phyloP scores from a whole-genome alignment of 1,140 invertebrate genomes.

The Capitella teleta region DNA sequence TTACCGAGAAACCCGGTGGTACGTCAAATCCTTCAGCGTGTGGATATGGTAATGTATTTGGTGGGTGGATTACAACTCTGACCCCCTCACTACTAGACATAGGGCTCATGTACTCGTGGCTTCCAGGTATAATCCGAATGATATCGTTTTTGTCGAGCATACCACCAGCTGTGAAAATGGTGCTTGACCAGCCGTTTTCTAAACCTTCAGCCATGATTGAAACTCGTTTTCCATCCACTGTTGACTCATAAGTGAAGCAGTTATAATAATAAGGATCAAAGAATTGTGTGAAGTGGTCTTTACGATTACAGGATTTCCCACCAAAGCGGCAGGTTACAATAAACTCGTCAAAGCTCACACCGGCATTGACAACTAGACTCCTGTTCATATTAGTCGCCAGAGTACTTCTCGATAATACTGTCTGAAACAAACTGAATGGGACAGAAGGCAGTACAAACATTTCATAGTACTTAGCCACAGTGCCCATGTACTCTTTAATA shows the following conservation, averaged over 20 bases:
- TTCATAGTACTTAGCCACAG: slow-evolving; percentile 9
- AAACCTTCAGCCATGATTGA: slow-evolving; percentile 2
- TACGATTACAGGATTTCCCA: slow-evolving; percentile 2
- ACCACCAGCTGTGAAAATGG: background rate
- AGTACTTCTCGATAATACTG: slow-evolving; percentile 1
- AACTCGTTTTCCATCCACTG: background rate
- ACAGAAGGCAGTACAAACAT: slow-evolving; percentile 1
- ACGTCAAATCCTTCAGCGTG: slow-evolving; percentile 38
- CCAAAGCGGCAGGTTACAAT: slow-evolving; percentile 8
- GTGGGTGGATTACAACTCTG: slow-evolving; percentile 33
- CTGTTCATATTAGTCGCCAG: slow-evolving; percentile 6
- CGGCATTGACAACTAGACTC: background rate
- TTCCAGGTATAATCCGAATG: slow-evolving; percentile 7
- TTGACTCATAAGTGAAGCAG: slow-evolving; percentile 8
- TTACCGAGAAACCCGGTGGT: slow-evolving; percentile 26
- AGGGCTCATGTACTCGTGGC: slow-evolving; percentile 8
- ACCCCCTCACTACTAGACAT: slow-evolving; percentile 20
- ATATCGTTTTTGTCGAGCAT: slow-evolving; percentile 9
- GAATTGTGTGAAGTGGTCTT: slow-evolving; percentile 6
- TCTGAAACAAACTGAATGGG: background rate
- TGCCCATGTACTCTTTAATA: slow-evolving; percentile 4
- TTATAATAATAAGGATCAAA: slow-evolving; percentile 12
- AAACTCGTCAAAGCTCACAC: slow-evolving; percentile 9
- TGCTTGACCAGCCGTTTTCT: slow-evolving; percentile 9
- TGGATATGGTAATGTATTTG: slow-evolving; percentile 31